Evolutionary conservation across 2,888 invertebrate genomes (phyloP).

Genomic region (Drosophila crucigera): DNA sequence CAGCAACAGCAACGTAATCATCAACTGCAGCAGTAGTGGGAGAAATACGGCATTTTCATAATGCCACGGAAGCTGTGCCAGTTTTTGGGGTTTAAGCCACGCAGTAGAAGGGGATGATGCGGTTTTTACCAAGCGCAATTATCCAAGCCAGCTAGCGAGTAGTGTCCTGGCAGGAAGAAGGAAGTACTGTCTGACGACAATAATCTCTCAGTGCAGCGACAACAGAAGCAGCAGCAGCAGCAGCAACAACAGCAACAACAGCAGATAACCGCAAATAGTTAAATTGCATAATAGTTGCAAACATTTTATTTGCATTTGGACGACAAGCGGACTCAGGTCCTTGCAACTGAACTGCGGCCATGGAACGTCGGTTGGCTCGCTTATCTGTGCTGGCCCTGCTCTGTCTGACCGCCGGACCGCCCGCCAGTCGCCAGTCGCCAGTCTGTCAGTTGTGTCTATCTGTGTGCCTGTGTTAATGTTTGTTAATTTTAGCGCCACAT

Average conservation of each 20-base stretch:
- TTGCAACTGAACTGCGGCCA: slow-evolving; percentile 1
- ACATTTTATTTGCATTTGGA: slow-evolving; percentile 64
- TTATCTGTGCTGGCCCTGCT: slow-evolving; percentile 36
- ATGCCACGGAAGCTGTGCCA: slow-evolving; percentile 23
- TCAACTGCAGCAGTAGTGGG: slow-evolving; percentile 18
- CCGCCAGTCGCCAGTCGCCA: not conserved
- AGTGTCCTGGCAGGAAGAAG: slow-evolving; percentile 37
- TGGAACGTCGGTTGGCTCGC: slow-evolving; percentile 19
- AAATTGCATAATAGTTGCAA: slow-evolving; percentile 69
- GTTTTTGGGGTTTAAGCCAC: slow-evolving; percentile 12
- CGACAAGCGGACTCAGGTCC: slow-evolving; percentile 14
- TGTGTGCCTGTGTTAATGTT: slow-evolving; percentile 58
- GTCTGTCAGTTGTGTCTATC: not conserved
- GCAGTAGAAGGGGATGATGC: slow-evolving; percentile 24
- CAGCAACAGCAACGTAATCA: slow-evolving; percentile 38
- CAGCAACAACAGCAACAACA: slow-evolving; percentile 16
- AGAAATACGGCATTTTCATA: slow-evolving; percentile 22
- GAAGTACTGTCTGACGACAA: slow-evolving; percentile 40
- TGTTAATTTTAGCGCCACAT: slow-evolving; percentile 63
- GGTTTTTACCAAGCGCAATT: slow-evolving; percentile 45
- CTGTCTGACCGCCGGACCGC: not conserved
- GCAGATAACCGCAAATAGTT: slow-evolving; percentile 65
- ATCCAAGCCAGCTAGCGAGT: slow-evolving; percentile 23
- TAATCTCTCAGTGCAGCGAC: slow-evolving; percentile 36
- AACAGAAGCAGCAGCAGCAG: not conserved